Base-by-base conservation (phyloP, 1,140 invertebrate species). In the Solenopsis invicta region DNA sequence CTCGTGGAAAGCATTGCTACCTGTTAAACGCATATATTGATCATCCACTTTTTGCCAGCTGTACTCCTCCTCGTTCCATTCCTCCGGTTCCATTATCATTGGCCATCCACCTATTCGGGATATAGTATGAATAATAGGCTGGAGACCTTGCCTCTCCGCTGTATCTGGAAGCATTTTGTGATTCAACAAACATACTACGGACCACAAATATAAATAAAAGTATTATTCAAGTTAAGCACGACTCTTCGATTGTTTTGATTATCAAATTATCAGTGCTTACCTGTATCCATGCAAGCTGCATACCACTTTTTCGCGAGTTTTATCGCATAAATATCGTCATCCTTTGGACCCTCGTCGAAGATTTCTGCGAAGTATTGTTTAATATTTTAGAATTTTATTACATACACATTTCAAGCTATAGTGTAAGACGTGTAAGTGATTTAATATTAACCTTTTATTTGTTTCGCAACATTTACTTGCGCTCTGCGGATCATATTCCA, bases 21-120 rank as follows among this genome's bases (percentile, higher is more conserved):
- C 91, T 0, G n/a, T 56, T 13, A 93, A 41, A 29, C 85, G 82
- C 54, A 77, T 64, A 61, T 87, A 93, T 52, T 92, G 69, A 61
- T 90, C 87, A 61, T 93, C 91, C 4, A 93, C 87, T 87, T 76
- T 89, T 88, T 92, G 91, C 92, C 92, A 93, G 4, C 45, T 75
- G 29, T 91, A 84, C 3, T 87, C 77, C 0, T 67, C 13, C 1
- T 59, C 81, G 5, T 90, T 80, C 92, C 92, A 93, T 72, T 92
- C 90, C 0, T 85, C 88, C 4, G 69, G 37, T 16, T 88, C 87
- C 88, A 92, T 91, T 69, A 87, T 89, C 56, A 93, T 80, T 9
- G 92, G 92, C 92, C 92, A 93, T 18, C 92, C 92, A 48, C 92
- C 92, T 48, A 87, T 85, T 67, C 87, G 85, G 71, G 87, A 69